These are phyloP conservation scores for Microtus richardsoni DNA, from an alignment of 2,113 vertebrate species.

Conservation along the genomic window DNA sequence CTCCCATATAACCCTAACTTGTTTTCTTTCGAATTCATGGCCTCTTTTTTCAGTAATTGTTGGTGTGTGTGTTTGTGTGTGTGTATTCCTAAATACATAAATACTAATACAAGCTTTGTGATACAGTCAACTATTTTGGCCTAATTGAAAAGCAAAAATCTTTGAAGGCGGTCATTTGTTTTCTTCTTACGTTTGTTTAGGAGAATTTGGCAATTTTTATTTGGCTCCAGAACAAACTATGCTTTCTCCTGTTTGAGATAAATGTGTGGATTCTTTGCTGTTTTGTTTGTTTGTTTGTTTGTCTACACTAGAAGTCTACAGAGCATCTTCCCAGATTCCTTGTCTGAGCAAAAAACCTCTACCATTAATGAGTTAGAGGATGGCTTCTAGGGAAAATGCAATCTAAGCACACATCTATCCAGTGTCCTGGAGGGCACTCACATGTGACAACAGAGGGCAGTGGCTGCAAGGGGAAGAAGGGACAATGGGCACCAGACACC, in stretches of 20 bases:
- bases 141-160: not conserved
- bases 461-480: no score
- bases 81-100: not conserved
- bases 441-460: not conserved
- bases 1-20: not conserved
- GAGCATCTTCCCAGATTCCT: not conserved
- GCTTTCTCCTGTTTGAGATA: not conserved
- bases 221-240: not conserved
- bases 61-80: not conserved
- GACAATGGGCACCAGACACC: not conserved
- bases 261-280: not conserved
- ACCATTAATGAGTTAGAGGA: not conserved
- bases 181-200: not conserved
- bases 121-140: not conserved
- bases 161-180: not conserved
- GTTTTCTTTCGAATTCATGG: not conserved
- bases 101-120: no score
- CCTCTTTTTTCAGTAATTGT: not conserved
- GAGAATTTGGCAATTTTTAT: not conserved
- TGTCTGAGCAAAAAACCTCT: not conserved
- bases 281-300: not conserved
- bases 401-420: no score
- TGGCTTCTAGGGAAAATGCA: not conserved
- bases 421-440: fast-evolving
- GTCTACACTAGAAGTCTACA: not conserved